Evolutionary conservation across 2,888 invertebrate species (phyloP).

Genomic region (Siphlonurus alternatus): DNA sequence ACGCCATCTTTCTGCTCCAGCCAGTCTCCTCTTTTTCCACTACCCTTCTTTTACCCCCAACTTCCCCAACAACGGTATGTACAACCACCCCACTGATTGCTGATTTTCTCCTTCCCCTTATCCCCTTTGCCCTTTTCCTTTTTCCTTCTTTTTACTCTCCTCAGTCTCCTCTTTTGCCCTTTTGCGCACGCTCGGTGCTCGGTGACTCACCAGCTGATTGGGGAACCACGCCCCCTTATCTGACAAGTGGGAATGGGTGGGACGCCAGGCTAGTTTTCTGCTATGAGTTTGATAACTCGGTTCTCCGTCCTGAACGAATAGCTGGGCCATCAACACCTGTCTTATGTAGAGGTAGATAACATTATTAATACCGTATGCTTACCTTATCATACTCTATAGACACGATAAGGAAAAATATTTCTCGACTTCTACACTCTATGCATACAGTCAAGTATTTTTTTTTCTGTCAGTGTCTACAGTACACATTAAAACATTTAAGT

Average conservation of each 20-base stretch:
- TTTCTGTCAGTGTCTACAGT: too few species aligned
- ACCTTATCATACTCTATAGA: neutral
- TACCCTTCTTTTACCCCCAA: neutral
- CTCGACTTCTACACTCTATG: too few species aligned
- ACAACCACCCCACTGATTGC: neutral
- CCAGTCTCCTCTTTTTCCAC: neutral
- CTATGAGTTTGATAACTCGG: too few species aligned
- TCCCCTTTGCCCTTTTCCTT: neutral
- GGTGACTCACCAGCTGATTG: too few species aligned
- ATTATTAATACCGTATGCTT: neutral
- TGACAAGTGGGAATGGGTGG: conserved; percentile 13
- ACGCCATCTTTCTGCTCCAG: conserved; percentile 11
- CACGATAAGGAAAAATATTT: too few species aligned
- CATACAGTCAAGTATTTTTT: too few species aligned
- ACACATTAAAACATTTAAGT: too few species aligned
- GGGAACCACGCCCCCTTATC: conserved; percentile 27
- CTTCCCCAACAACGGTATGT: neutral
- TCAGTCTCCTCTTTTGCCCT: neutral
- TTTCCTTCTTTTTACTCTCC: neutral
- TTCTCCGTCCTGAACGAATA: too few species aligned
- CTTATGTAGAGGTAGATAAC: conserved; percentile 7
- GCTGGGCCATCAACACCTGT: too few species aligned
- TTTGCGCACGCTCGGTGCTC: too few species aligned
- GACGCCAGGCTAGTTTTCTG: too few species aligned
- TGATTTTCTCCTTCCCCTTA: neutral